Evolutionary conservation across 2,113 vertebrate species (phyloP).

Genomic region (Hippocampus abdominalis): DNA sequence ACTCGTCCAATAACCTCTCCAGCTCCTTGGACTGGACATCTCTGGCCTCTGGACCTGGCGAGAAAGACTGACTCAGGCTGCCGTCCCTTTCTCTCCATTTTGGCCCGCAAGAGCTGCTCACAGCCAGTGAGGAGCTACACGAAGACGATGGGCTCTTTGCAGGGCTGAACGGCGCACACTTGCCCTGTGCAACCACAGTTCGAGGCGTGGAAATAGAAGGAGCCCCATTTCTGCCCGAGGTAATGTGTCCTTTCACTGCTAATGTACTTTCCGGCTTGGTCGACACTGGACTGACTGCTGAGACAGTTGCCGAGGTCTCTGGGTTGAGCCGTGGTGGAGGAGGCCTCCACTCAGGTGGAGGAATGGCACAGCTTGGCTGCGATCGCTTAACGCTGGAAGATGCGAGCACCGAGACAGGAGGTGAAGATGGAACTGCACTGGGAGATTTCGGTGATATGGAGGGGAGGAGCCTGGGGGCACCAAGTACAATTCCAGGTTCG

Average conservation of each 20-base stretch:
- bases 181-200: slow-evolving; percentile 19
- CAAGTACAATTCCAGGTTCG: not conserved
- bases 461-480: slow-evolving; percentile 9
- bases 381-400: slow-evolving; percentile 20
- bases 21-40: slow-evolving; percentile 43
- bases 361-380: slow-evolving; percentile 11
- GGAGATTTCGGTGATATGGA: slow-evolving; percentile 5
- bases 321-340: slow-evolving; percentile 10
- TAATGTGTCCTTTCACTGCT: slow-evolving; percentile 17
- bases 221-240: slow-evolving; percentile 37
- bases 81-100: slow-evolving; percentile 56
- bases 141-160: slow-evolving; percentile 32
- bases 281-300: slow-evolving; percentile 13
- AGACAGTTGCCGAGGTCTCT: slow-evolving; percentile 13
- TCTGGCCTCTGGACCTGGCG: not conserved
- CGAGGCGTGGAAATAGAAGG: slow-evolving; percentile 41
- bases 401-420: slow-evolving; percentile 19
- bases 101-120: slow-evolving; percentile 12
- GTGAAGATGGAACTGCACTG: slow-evolving; percentile 22
- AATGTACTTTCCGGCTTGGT: slow-evolving; percentile 24
- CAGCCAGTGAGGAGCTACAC: slow-evolving; percentile 23
- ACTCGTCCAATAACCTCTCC: slow-evolving; percentile 62
- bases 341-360: slow-evolving; percentile 37
- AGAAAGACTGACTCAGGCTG: slow-evolving; percentile 46
- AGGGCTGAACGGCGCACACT: slow-evolving; percentile 24